Evolutionary conservation across 1,140 invertebrate genomes (phyloP).

Genomic region (Drosophila malerkotliana): DNA sequence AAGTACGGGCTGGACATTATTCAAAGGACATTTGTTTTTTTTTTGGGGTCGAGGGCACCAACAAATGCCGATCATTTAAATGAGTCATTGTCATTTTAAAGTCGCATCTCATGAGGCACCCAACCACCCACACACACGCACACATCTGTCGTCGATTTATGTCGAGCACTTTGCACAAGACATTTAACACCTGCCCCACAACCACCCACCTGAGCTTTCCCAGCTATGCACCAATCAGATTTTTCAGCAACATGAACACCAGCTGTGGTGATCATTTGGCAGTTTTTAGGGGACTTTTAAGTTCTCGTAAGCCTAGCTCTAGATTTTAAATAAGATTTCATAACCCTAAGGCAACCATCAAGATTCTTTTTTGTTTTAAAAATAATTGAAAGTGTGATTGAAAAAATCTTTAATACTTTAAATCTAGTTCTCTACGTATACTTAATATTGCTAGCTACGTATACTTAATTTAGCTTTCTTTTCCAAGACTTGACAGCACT

Average conservation of each 20-base stretch:
- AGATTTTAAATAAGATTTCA: not conserved
- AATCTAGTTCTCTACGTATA: not conserved
- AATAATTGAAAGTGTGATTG: no score
- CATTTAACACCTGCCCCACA: constrained; percentile 72
- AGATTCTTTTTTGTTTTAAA: no score
- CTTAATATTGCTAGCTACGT: not conserved
- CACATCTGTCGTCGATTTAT: constrained; percentile 60
- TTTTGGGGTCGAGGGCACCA: constrained; percentile 5
- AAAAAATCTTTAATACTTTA: no score
- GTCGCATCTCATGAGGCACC: constrained; percentile 44
- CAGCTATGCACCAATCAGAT: constrained; percentile 54
- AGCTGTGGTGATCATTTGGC: constrained; percentile 20
- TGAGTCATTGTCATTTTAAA: constrained; percentile 78
- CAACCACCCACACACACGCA: constrained; percentile 32
- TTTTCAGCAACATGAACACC: constrained; percentile 55
- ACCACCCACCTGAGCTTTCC: constrained; percentile 42
- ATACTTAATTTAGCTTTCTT: not conserved
- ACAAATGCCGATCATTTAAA: constrained; percentile 71
- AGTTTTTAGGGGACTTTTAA: not conserved
- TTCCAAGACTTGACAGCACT: constrained; percentile 1
- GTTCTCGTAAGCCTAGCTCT: not conserved
- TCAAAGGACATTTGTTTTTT: constrained; percentile 28
- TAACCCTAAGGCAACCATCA: no score
- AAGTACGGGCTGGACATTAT: constrained; percentile 44
- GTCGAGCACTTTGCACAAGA: constrained; percentile 67